Evolutionary conservation across 2,888 invertebrate species (phyloP), one percentile per base, ranked within the genome.

Genomic region (Torymus aiolomorphi): DNA sequence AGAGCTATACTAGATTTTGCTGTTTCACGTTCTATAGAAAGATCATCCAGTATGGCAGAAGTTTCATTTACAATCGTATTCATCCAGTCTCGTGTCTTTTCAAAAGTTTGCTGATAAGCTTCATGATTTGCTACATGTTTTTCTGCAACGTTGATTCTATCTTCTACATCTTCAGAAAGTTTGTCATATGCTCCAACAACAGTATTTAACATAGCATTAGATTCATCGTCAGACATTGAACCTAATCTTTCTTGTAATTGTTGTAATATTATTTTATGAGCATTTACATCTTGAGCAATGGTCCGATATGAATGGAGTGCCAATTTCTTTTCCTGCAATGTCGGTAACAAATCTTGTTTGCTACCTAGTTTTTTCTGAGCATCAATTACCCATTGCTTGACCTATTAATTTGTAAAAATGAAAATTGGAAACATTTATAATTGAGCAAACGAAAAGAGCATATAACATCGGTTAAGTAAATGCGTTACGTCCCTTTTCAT

Each of bases 271-370:
- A 94, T 95, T 87, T 95, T 95, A 87, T 98, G 97, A 61, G 97
- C 93, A 62, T 94, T 94, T 11, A 98, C 95, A 89, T 98, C 98
- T 91, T 97, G 97, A 54, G 95, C 92, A 59, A 96, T 92, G 0
- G 94, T 93, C 89, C 95, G 96, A 86, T 95, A 95, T 62, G 94
- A 93, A 86, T 97, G 96, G 2, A 97, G 91, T 56, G 96, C 95
- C 31, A 95, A 93, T 91, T 97, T 97, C 91, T 98, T 98, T 85
- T 98, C 96, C 1, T 95, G 95, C 69, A 98, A 91, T 0, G 95
- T 96, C 0, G 97, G 94, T 86, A 96, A 94, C 3, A 96, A 90
- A 83, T 95, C 94, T 73, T 94, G 92, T 71, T 94, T 94, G 57
- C 94, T 94, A 1, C 94, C 93, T 54, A 97, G 92, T 87, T 95